A percentile compares a stretch with the other conserved stretches of the same genome.
Conservation (phyloP, 2,797 vertebrate species). For the Gastrophryne carolinensis region DNA sequence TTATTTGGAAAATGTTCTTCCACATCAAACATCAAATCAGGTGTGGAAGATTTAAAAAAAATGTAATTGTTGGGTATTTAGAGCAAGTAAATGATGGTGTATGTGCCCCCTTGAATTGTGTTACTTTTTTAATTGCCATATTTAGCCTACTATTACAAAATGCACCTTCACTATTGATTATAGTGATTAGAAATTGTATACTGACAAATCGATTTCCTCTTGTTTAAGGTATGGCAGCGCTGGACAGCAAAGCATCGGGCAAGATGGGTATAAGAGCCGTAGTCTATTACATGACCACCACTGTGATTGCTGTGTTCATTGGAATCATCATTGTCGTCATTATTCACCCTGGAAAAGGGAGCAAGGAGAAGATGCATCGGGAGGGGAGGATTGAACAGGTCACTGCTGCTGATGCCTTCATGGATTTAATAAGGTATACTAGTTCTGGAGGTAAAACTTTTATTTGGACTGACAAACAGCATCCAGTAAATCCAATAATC, state of each 20-base stretch:
- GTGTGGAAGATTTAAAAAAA: too few relatives aligned
- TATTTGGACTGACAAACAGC: too few relatives aligned
- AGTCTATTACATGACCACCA: conserved; percentile 96
- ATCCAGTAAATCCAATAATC: too few relatives aligned
- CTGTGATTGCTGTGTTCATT: conserved; percentile 91
- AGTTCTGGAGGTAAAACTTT: neutral
- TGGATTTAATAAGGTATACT: conserved; percentile 92
- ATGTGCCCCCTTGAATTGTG: too few relatives aligned
- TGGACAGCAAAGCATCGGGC: conserved; percentile 94
- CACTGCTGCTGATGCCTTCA: conserved; percentile 91
- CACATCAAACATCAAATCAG: too few relatives aligned
- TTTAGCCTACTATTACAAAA: neutral
- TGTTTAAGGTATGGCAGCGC: conserved; percentile 86
- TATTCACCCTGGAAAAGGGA: conserved; percentile 94
- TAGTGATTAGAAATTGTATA: too few relatives aligned
- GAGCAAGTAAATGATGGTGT: too few relatives aligned
- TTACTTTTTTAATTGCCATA: neutral
- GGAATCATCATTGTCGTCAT: conserved; percentile 95
- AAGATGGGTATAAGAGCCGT: conserved; percentile 97
- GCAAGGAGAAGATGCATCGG: conserved; percentile 91
- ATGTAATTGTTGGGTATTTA: too few relatives aligned
- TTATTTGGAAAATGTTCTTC: too few relatives aligned
- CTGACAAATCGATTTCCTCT: conserved; percentile 39
- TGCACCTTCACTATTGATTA: too few relatives aligned
- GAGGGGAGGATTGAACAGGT: conserved; percentile 89